These are phyloP conservation scores for Ranitomeya imitator DNA, from an alignment of 2,113 vertebrate genomes.

Conservation along the genomic window DNA sequence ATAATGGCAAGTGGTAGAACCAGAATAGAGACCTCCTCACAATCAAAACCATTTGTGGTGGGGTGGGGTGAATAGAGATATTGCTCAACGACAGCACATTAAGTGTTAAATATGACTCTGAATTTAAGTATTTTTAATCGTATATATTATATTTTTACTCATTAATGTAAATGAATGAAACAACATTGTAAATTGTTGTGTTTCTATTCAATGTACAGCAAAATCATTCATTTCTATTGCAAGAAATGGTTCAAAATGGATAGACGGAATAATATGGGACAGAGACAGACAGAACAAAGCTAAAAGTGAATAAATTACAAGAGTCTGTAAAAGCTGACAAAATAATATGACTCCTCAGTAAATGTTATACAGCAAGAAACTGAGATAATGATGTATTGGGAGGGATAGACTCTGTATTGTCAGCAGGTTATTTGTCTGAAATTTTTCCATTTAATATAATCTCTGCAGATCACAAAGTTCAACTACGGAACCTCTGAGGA, in stretches of 20 bases:
- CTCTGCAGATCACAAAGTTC: slow-evolving; percentile 18
- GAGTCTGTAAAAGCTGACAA: background rate
- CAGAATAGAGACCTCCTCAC: too few species aligned
- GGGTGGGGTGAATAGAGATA: too few species aligned
- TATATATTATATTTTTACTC: too few species aligned
- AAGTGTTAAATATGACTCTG: too few species aligned
- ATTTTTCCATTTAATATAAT: slow-evolving; percentile 13
- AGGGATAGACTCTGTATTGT: slow-evolving; percentile 11
- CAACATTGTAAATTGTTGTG: background rate
- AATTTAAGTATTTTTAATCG: too few species aligned
- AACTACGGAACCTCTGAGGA: slow-evolving; percentile 2
- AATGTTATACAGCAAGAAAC: background rate
- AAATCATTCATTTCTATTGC: background rate
- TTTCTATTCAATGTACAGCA: background rate
- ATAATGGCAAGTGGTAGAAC: too few species aligned
- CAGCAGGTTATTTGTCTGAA: background rate
- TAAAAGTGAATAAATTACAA: background rate
- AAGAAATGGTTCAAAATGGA: background rate
- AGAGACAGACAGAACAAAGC: background rate
- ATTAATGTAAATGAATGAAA: too few species aligned
- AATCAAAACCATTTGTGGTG: too few species aligned
- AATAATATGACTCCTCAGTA: background rate
- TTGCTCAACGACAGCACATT: too few species aligned
- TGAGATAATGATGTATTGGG: slow-evolving; percentile 12
- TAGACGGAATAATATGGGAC: background rate